phyloP scores from a whole-genome alignment of 2,888 invertebrate species.

The Hypselothyrea guttata region DNA sequence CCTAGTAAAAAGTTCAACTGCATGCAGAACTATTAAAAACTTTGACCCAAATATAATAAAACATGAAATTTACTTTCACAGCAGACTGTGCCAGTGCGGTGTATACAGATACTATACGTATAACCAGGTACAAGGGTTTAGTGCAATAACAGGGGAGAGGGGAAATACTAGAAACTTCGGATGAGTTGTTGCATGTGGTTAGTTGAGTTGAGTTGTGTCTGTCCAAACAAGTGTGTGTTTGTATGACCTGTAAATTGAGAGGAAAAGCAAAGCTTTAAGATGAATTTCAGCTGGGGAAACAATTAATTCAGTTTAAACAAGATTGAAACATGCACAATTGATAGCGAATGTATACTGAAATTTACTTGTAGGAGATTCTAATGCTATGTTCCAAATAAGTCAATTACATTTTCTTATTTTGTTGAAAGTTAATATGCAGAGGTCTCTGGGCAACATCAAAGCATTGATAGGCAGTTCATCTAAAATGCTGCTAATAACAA shows the following conservation, averaged over 20 bases:
- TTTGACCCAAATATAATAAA: conserved; percentile 76
- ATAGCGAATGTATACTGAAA: too few relatives aligned
- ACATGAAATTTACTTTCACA: conserved; percentile 64
- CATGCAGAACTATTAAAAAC: conserved; percentile 70
- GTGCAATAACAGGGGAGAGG: conserved; percentile 11
- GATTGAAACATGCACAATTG: too few relatives aligned
- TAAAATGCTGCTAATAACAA: conserved; percentile 50
- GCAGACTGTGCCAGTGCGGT: conserved; percentile 2
- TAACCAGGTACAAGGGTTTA: conserved; percentile 9
- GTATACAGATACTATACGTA: conserved; percentile 5
- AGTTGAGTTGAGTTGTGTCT: conserved; percentile 8
- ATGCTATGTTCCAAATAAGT: too few relatives aligned
- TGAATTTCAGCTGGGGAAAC: not conserved
- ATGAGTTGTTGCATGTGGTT: conserved; percentile 18
- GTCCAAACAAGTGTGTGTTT: conserved; percentile 1
- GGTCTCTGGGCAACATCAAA: conserved; percentile 44
- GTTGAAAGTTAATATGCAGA: not conserved
- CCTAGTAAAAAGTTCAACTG: conserved; percentile 40
- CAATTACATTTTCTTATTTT: too few relatives aligned
- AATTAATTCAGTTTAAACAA: conserved; percentile 13
- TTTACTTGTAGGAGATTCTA: too few relatives aligned
- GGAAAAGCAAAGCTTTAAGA: conserved; percentile 16
- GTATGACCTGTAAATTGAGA: conserved; percentile 15
- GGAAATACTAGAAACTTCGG: conserved; percentile 11
- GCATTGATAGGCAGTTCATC: conserved; percentile 21